Percentiles rank a stretch among this genome's conserved stretches.
These are phyloP conservation scores for Eueremaeus valkanovi DNA, from an alignment of 2,888 invertebrate genomes.

Conservation along the genomic window DNA sequence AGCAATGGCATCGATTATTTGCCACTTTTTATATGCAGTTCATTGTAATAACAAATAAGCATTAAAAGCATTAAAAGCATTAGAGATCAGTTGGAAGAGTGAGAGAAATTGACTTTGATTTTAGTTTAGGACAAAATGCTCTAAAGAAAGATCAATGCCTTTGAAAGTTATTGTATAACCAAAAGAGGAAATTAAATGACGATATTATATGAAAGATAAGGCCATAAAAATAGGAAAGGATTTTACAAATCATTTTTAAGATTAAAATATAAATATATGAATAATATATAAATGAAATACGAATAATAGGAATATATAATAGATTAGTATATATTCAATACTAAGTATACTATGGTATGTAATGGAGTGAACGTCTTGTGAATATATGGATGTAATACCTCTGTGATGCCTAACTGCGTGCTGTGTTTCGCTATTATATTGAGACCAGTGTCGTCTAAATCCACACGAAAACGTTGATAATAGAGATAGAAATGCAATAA, in stretches of 20 bases:
- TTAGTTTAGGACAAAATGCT: neutral
- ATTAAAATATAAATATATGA: neutral
- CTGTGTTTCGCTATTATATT: slow-evolving; percentile 33
- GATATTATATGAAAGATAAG: neutral
- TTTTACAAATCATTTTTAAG: neutral
- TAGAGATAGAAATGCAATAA: slow-evolving; percentile 20
- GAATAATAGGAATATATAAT: neutral
- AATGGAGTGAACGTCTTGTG: too few species aligned
- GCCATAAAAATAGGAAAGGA: neutral
- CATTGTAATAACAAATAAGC: slow-evolving; percentile 33
- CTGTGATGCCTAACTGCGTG: slow-evolving; percentile 35
- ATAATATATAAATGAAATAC: neutral
- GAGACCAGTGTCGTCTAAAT: slow-evolving; percentile 32
- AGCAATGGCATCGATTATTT: slow-evolving; percentile 31
- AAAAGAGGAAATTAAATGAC: slow-evolving; percentile 21
- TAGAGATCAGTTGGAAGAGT: neutral
- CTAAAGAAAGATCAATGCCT: slow-evolving; percentile 5
- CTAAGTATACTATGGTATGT: too few species aligned
- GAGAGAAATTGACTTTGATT: slow-evolving; percentile 26
- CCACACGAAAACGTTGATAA: slow-evolving; percentile 25
- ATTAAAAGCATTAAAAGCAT: slow-evolving; percentile 12
- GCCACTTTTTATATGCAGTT: slow-evolving; percentile 11
- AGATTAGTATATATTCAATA: too few species aligned
- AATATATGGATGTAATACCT: slow-evolving; percentile 25
- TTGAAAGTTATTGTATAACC: neutral